Base-by-base conservation (phyloP, 2,113 vertebrate species). In the Nyctibius bracteatus region DNA sequence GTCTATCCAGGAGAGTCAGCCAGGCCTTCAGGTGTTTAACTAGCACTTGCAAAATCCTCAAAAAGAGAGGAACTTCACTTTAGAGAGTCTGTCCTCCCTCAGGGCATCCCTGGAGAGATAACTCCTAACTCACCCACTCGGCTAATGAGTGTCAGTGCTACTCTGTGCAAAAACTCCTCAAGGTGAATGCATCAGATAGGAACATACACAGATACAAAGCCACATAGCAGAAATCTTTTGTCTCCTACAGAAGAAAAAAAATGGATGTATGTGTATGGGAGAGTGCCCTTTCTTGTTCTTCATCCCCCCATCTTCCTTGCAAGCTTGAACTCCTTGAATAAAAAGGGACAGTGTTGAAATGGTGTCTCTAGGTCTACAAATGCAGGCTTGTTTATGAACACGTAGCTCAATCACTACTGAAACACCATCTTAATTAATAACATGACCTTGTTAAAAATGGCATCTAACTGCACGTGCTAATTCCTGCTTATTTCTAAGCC, bases 351-450 rank as follows among this genome's bases (percentile, higher is more conserved):
- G 17, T 41, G 17, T 68, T 92, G 65, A 68, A 92, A 91, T 8
- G 6, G 18, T 44, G 22, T 79, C 65, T 83, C 33, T 67, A 55
- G 68, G n/a, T 81, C 75, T 90, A 55, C 63, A 86, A 84, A 91
- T 2, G 19, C 35, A 84, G 66, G 70, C 54, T 94, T 96, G 83
- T 92, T 96, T 96, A 92, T 92, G 73, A 94, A 55, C 88, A 81
- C 6, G 1, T 59, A 84, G 73, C 92, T 93, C 75, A 96, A 92
- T 39, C 72, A 70, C 68, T 88, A 43, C 68, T 83, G 85, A 96
- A 96, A 96, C 59, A 80, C 55, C 77, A 85, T 68, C 87, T 88
- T 96, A 95, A 91, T 96, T 96, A 96, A 92, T 90, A 94, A 41
- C 51, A 73, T 70, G 85, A 95, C 81, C 94, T 91, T 90, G 90